A percentile compares a stretch with the other conserved stretches of the same genome.
Evolutionary conservation across 1,140 invertebrate genomes (phyloP).

Genomic region (Halyomorpha halys): DNA sequence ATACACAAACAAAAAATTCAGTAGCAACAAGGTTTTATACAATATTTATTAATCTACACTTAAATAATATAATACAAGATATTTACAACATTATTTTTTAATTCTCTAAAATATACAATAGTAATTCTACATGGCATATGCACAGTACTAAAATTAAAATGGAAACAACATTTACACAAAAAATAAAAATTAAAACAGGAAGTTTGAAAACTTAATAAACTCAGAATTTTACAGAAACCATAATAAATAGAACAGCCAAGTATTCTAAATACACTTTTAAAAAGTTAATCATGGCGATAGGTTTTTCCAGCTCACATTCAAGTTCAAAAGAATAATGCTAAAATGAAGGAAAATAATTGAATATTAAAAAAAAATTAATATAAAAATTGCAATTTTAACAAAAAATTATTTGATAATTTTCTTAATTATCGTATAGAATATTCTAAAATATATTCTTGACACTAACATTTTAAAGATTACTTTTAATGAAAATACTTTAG

Average conservation of each 20-base stretch:
- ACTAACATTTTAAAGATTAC: too few species aligned
- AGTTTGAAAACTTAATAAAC: too few species aligned
- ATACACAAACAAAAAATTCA: slow-evolving; percentile 10
- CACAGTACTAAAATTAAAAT: background rate
- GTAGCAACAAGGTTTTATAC: slow-evolving; percentile 5
- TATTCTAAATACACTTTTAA: background rate
- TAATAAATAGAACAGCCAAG: background rate
- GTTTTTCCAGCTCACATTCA: background rate
- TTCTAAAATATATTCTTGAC: too few species aligned
- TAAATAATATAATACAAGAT: slow-evolving; percentile 16
- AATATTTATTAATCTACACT: slow-evolving; percentile 14
- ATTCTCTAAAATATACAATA: slow-evolving; percentile 1
- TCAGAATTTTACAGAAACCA: background rate
- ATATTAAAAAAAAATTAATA: too few species aligned
- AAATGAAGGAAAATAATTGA: too few species aligned
- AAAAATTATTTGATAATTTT: too few species aligned
- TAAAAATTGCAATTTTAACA: too few species aligned
- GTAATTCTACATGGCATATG: slow-evolving; percentile 2
- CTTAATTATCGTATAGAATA: too few species aligned
- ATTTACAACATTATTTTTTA: slow-evolving; percentile 7
- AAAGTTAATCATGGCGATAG: background rate
- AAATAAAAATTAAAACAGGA: too few species aligned
- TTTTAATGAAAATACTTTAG: too few species aligned
- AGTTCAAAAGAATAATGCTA: too few species aligned
- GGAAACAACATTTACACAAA: too few species aligned